Base-by-base conservation (phyloP, 2,888 invertebrate genomes). In the Drosophila eohydei region DNA sequence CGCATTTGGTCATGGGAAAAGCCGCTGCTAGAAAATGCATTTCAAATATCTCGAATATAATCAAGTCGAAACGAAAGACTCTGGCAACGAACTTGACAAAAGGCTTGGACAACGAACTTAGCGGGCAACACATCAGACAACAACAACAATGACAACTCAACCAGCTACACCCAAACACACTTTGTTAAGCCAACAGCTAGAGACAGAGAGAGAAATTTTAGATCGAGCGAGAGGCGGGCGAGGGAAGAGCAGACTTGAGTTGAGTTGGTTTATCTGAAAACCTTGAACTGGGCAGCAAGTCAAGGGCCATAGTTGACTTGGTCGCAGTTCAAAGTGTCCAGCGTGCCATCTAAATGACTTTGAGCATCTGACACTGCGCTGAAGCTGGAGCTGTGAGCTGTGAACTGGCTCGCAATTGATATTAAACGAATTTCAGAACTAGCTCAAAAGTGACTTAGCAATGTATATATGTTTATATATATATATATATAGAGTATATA, bases 1-100 rank as follows among this genome's bases (percentile, higher is more conserved):
- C 71, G 71, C 57, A 59, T 70, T 75, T 70, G 51, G 65, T 80
- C 71, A 80, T 79, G 80, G 77, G 71, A 79, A 79, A 59, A 70
- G 44, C 30, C 28, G 54, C 63, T 21, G 46, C 52, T 60, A 30
- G 26, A 11, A 61, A 69, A 68, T 77, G 72, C 64, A 72, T 59
- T 46, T 46, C 36, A 57, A 67, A 62, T 50, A 60, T 66, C 41
- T 36, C 11, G 5, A 57, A 38, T 38, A 38, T 51, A 41, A 26
- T 21, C 50, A 30, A 48, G 8, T 26, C 12, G 43, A 21, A 40
- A 14, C 54, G 40, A 74, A 78, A 71, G 79, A 78, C 71, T 74
- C 32, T 64, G 65, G 69, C 71, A 71, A 63, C 71, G 56, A 68
- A 68, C 68, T 68, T 68, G 46, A 55, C 55, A 50, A 78, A 78